Percentiles rank a stretch among this genome's conserved stretches.
Conservation (phyloP, 2,797 vertebrate genomes). For the Myioborus melanocephalus region DNA sequence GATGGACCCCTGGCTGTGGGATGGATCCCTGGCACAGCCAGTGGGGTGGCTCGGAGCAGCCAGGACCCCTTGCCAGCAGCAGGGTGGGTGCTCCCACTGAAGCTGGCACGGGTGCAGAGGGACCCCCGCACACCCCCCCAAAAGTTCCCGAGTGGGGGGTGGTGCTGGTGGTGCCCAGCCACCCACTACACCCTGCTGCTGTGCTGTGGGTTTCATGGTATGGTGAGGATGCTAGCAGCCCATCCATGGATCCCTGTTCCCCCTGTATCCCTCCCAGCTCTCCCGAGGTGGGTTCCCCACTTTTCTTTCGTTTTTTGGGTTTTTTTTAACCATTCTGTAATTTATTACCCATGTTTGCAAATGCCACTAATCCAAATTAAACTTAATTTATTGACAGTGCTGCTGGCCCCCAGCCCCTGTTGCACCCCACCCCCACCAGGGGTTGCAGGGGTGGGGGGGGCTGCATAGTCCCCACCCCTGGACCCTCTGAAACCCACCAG, state of each 20-base stretch:
- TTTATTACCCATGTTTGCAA: conserved; percentile 76
- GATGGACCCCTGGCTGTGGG: not conserved
- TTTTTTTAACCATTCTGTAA: conserved; percentile 63
- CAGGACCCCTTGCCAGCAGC: not conserved
- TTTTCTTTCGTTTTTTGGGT: not conserved
- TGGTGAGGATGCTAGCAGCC: not conserved
- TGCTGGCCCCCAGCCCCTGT: not conserved
- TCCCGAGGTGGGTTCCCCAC: not conserved
- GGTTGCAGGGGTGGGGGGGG: too few relatives aligned
- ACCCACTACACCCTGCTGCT: not conserved
- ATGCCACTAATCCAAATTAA: conserved; percentile 78
- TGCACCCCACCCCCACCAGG: not conserved
- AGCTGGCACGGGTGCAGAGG: not conserved
- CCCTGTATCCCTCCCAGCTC: not conserved
- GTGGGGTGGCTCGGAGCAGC: not conserved
- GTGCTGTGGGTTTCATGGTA: not conserved
- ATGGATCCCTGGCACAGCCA: not conserved
- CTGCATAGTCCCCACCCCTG: too few relatives aligned
- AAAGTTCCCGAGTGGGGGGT: not conserved
- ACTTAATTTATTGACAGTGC: conserved; percentile 78
- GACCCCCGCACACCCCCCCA: too few relatives aligned
- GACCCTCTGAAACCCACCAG: not conserved
- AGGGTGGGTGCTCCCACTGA: not conserved
- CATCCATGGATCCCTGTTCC: not conserved
- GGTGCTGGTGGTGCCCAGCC: not conserved